Conservation (phyloP, 2,797 vertebrate species). For the Halcyon badia region DNA sequence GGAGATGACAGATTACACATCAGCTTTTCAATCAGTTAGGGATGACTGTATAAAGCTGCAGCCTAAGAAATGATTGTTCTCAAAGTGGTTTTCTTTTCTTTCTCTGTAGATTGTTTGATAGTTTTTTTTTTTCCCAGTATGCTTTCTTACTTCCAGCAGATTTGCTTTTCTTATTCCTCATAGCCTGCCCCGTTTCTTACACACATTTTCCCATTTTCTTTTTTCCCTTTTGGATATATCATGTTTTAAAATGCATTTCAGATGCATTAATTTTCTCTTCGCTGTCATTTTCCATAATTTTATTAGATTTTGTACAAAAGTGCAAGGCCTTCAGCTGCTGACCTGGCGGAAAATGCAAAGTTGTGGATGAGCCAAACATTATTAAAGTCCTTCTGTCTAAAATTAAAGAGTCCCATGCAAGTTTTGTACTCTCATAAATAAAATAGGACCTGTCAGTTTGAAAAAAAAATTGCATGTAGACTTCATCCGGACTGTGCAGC, state of each 20-base stretch:
- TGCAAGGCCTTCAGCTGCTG: slow-evolving; percentile 43
- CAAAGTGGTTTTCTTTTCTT: neutral
- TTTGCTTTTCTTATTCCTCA: neutral
- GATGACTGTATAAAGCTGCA: neutral
- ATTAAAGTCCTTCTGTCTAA: slow-evolving; percentile 41
- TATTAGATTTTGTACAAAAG: slow-evolving; percentile 55
- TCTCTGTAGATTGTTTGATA: neutral
- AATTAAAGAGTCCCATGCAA: slow-evolving; percentile 36
- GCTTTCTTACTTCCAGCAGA: neutral
- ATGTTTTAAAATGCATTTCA: slow-evolving; percentile 48
- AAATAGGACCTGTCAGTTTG: slow-evolving; percentile 25
- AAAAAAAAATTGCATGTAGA: neutral
- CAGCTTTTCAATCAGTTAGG: neutral
- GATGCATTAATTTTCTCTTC: slow-evolving; percentile 45
- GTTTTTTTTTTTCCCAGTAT: neutral
- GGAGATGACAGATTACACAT: slow-evolving; percentile 2
- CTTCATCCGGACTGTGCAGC: neutral
- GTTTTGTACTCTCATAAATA: slow-evolving; percentile 60
- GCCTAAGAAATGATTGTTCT: neutral
- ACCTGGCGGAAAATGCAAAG: slow-evolving; percentile 28
- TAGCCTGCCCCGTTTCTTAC: neutral
- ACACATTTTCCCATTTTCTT: slow-evolving; percentile 17
- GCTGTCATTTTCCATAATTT: slow-evolving; percentile 57
- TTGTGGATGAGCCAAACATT: slow-evolving; percentile 22
- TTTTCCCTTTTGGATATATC: neutral